Conservation (phyloP, 2,113 vertebrate species). For the Benitochromis conjunctus region DNA sequence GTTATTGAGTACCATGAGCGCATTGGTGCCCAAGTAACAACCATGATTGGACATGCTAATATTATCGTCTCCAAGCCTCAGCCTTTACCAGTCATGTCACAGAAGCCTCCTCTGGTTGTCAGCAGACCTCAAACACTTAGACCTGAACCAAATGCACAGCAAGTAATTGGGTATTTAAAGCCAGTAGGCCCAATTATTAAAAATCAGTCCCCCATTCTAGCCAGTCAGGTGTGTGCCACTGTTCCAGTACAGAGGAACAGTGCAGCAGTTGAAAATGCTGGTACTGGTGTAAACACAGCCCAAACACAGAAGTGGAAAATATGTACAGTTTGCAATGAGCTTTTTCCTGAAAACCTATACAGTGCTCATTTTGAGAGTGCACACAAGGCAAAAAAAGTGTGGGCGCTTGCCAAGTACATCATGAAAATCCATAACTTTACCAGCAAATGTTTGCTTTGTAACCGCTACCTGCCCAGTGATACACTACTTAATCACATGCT, state of each 20-base stretch:
- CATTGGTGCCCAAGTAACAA: conserved; percentile 95
- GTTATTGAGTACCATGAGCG: conserved; percentile 96
- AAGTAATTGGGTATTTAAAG: conserved; percentile 86
- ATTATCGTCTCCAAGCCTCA: conserved; percentile 83
- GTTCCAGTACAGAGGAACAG: conserved; percentile 65
- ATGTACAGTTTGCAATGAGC: conserved; percentile 97
- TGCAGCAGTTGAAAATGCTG: conserved; percentile 22
- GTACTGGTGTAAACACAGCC: conserved; percentile 71
- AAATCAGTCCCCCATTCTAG: conserved; percentile 56
- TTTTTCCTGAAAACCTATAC: conserved; percentile 94
- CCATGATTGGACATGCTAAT: conserved; percentile 96
- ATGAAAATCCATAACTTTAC: conserved; percentile 99
- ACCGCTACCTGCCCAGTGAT: conserved; percentile 93
- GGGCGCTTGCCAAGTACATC: conserved; percentile 94
- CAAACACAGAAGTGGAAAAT: conserved; percentile 99
- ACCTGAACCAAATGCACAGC: conserved; percentile 80
- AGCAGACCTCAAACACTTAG: conserved; percentile 76
- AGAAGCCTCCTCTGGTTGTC: conserved; percentile 75
- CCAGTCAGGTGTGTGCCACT: conserved; percentile 74
- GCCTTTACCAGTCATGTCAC: conserved; percentile 75
- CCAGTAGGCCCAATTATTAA: conserved; percentile 80
- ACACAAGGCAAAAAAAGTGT: conserved; percentile 95
- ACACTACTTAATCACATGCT: conserved; percentile 96
- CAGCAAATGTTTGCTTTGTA: conserved; percentile 98
- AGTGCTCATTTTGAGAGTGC: conserved; percentile 95